Evolutionary conservation across 2,113 vertebrate species (phyloP).

Genomic region (Microcebus ravelobensis): DNA sequence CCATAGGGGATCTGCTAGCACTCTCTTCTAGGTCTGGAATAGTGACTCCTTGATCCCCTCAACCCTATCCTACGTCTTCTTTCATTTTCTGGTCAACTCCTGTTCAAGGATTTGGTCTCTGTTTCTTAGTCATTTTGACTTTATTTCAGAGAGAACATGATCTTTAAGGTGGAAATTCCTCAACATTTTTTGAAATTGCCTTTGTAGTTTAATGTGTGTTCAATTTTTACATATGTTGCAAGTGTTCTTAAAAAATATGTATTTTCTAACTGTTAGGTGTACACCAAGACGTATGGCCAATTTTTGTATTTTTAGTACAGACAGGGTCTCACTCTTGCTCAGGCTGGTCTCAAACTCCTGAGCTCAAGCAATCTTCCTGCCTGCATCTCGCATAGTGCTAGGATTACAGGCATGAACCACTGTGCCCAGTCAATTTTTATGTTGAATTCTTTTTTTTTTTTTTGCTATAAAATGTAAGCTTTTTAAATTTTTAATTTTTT

Average conservation of each 20-base stretch:
- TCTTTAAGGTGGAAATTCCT: background rate
- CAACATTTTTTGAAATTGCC: background rate
- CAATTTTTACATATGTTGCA: background rate
- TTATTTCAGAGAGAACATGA: background rate
- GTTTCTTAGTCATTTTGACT: background rate
- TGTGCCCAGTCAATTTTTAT: too few relatives aligned
- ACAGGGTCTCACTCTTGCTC: too few relatives aligned
- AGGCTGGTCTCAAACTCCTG: too few relatives aligned
- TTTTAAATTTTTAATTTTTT: too few relatives aligned
- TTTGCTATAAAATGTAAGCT: too few relatives aligned
- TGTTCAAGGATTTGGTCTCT: background rate
- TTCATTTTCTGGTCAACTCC: background rate
- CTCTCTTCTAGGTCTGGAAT: background rate
- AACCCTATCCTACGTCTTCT: accelerated
- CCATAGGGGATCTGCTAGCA: background rate
- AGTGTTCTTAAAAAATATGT: background rate
- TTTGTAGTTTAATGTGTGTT: background rate
- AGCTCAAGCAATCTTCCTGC: too few relatives aligned
- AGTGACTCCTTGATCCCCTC: background rate
- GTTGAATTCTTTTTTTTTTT: too few relatives aligned
- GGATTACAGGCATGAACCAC: too few relatives aligned
- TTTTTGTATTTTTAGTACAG: too few relatives aligned
- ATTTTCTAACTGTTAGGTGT: background rate
- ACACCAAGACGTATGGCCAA: too few relatives aligned
- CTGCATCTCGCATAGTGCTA: too few relatives aligned